A percentile compares a stretch with the other conserved stretches of the same genome.
These are phyloP conservation scores for Hemiprocne comata DNA, from an alignment of 2,113 vertebrate genomes.

Conservation along the genomic window DNA sequence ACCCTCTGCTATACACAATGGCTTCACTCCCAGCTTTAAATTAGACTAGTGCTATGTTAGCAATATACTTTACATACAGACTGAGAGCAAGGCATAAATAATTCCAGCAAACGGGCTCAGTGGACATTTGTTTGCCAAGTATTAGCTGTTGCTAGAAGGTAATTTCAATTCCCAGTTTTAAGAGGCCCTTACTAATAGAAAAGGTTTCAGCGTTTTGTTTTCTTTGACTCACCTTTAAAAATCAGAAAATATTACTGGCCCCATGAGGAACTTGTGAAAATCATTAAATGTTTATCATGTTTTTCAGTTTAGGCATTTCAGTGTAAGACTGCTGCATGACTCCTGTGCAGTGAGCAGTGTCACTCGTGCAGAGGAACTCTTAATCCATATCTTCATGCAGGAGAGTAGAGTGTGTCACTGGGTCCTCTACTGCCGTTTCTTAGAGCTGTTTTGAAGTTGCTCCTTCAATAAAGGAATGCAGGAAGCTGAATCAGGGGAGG, in stretches of 20 bases:
- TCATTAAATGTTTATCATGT: not conserved
- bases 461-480: not conserved
- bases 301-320: not conserved
- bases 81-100: constrained; percentile 10
- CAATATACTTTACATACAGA: not conserved
- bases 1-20: constrained; percentile 25
- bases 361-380: not conserved
- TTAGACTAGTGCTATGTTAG: constrained; percentile 6
- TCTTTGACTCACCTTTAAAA: not conserved
- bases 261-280: not conserved
- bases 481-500: too few species aligned
- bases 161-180: not conserved
- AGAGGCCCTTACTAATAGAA: not conserved
- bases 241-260: not conserved
- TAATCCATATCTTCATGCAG: not conserved
- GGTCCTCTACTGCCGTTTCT: not conserved
- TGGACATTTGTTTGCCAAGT: not conserved
- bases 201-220: not conserved
- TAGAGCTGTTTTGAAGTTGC: not conserved
- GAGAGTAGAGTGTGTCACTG: not conserved
- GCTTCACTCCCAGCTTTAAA: constrained; percentile 44
- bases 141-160: not conserved
- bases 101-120: not conserved
- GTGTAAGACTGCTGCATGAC: not conserved
- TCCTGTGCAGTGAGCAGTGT: not conserved